phyloP scores from a whole-genome alignment of 2,797 vertebrate species.

The Sebastes reedi region DNA sequence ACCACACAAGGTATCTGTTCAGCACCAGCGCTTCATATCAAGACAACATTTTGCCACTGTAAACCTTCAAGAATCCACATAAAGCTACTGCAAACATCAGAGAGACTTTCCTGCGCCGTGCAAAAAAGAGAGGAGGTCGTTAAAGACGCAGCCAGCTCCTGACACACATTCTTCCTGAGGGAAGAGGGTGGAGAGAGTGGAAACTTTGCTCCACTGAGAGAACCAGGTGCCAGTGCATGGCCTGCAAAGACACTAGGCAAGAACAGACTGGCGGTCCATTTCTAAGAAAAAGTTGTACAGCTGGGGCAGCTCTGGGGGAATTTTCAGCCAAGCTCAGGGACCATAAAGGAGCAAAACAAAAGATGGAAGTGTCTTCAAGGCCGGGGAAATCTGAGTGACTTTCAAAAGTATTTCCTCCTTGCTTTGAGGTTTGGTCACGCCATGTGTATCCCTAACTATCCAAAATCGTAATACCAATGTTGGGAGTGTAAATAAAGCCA shows the following conservation, averaged over 20 bases:
- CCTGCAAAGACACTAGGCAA: neutral
- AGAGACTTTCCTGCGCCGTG: conserved; percentile 26
- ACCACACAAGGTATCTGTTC: neutral
- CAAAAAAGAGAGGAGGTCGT: conserved; percentile 33
- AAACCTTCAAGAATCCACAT: conserved; percentile 36
- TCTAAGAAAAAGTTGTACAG: neutral
- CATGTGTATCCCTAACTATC: neutral
- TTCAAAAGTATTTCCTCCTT: neutral
- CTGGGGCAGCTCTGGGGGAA: neutral
- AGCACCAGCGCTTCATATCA: neutral
- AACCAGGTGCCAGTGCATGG: conserved; percentile 53
- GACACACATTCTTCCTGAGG: conserved; percentile 64
- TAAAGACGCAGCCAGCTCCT: conserved; percentile 52
- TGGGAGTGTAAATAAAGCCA: neutral
- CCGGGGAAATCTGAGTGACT: neutral
- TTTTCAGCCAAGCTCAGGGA: neutral
- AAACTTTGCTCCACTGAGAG: conserved; percentile 61
- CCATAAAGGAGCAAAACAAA: conserved; percentile 35
- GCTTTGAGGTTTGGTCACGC: conserved; percentile 17
- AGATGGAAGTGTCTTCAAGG: conserved; percentile 13
- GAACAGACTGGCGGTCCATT: conserved; percentile 7
- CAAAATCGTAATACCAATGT: neutral
- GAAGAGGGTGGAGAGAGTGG: conserved; percentile 57
- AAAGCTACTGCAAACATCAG: conserved; percentile 29
- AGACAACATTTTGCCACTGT: conserved; percentile 20